phyloP scores from a whole-genome alignment of 2,888 invertebrate species.

The Chrysomela aeneicollis region DNA sequence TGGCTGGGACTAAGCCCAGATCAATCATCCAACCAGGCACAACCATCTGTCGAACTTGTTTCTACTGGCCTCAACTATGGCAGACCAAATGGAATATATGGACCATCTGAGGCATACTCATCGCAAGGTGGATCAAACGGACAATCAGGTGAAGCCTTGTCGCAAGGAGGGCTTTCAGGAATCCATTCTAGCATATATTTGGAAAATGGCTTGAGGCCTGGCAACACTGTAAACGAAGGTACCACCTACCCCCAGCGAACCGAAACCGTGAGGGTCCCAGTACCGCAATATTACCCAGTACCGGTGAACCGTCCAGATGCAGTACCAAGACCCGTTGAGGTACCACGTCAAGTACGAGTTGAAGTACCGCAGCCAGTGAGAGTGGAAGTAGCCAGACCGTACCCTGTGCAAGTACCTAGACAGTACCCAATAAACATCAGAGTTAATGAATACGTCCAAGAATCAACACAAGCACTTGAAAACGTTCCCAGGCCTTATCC shows the following conservation, averaged over 20 bases:
- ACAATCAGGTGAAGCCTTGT: not conserved
- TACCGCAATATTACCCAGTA: constrained; percentile 52
- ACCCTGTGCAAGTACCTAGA: constrained; percentile 51
- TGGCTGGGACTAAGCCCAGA: not conserved
- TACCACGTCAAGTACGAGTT: constrained; percentile 51
- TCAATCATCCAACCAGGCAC: not conserved
- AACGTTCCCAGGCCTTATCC: constrained; percentile 53
- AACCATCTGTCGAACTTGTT: not conserved
- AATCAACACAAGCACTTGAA: constrained; percentile 52
- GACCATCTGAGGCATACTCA: too few species aligned
- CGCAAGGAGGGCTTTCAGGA: not conserved
- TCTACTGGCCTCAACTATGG: not conserved
- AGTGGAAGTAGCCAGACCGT: constrained; percentile 49
- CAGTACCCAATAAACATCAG: constrained; percentile 51
- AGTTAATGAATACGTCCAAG: constrained; percentile 51
- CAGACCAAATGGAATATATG: too few species aligned
- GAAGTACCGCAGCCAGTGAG: constrained; percentile 54
- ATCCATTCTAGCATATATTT: not conserved
- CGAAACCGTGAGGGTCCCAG: constrained; percentile 48
- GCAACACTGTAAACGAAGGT: constrained; percentile 39
- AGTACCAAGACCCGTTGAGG: constrained; percentile 52
- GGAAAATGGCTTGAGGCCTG: constrained; percentile 6
- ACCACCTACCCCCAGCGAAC: constrained; percentile 51
- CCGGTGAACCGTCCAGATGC: constrained; percentile 50
- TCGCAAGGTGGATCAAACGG: too few species aligned